Evolutionary conservation across 2,113 vertebrate species (phyloP).

Genomic region (Polypterus senegalus): DNA sequence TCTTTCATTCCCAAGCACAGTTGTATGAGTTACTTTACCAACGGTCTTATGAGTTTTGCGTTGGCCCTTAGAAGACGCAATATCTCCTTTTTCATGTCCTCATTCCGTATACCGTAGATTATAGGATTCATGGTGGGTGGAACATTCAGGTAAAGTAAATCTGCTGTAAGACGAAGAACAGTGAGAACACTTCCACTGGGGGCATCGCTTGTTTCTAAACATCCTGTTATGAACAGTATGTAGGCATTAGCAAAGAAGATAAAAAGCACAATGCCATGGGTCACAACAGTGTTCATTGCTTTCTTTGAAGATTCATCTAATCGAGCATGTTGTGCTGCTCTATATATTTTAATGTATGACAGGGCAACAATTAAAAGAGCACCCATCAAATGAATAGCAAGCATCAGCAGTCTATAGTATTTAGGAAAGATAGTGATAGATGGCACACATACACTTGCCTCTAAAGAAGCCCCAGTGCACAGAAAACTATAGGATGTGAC

Average conservation of each 20-base stretch:
- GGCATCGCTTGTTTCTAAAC: background rate
- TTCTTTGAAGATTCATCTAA: background rate
- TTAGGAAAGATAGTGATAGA: constrained; percentile 1
- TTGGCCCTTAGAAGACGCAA: background rate
- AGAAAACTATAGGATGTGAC: constrained; percentile 3
- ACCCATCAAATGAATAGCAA: constrained; percentile 1
- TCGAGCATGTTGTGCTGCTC: background rate
- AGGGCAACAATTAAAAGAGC: background rate
- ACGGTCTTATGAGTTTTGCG: background rate
- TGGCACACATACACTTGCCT: background rate
- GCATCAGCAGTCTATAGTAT: constrained; percentile 1
- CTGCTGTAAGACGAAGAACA: background rate
- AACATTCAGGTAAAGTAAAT: background rate
- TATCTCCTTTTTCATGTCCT: background rate
- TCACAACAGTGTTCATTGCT: constrained; percentile 1
- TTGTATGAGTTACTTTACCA: background rate
- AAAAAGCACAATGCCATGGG: background rate
- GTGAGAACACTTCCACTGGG: background rate
- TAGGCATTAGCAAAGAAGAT: constrained; percentile 4
- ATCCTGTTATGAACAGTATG: constrained; percentile 4
- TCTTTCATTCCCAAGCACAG: no score
- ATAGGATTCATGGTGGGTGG: background rate
- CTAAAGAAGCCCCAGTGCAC: constrained; percentile 1
- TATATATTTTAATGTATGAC: constrained; percentile 5
- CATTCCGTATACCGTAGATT: constrained; percentile 1